These are phyloP conservation scores for Lycaon pictus DNA, from an alignment of 2,113 vertebrate genomes.

Conservation along the genomic window DNA sequence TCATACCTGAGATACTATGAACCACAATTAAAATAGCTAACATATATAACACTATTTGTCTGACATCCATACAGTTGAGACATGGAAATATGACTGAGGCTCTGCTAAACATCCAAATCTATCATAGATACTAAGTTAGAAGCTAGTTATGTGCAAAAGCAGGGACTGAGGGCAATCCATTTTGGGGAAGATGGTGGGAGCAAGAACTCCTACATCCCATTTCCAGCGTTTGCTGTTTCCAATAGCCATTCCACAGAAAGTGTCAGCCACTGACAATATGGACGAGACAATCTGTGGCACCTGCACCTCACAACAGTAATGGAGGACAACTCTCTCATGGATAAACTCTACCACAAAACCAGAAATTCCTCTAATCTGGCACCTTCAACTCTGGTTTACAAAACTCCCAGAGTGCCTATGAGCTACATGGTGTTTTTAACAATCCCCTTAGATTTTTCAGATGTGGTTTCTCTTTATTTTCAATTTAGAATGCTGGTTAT, in stretches of 20 bases:
- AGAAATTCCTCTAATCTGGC: not conserved
- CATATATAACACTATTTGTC: not conserved
- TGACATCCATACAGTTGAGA: not conserved
- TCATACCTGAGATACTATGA: not conserved
- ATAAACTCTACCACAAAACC: not conserved
- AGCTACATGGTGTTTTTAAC: not conserved
- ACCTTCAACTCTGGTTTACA: not conserved
- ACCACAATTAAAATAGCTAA: not conserved
- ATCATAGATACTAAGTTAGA: not conserved
- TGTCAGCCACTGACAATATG: rapidly evolving
- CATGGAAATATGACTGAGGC: not conserved
- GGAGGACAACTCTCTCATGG: not conserved
- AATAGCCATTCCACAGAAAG: too few species aligned
- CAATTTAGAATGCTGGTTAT: not conserved
- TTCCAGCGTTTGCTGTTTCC: not conserved
- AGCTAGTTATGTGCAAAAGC: not conserved
- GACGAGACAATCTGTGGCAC: rapidly evolving
- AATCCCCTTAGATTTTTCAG: not conserved
- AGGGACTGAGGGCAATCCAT: rapidly evolving
- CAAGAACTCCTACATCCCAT: rapidly evolving
- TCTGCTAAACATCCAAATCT: not conserved
- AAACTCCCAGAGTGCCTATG: not conserved
- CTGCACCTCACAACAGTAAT: not conserved
- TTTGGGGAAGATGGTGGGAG: not conserved
- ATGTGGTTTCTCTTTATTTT: not conserved